phyloP scores from a whole-genome alignment of 2,888 invertebrate species.

The Drosophila pseudotalamancana region DNA sequence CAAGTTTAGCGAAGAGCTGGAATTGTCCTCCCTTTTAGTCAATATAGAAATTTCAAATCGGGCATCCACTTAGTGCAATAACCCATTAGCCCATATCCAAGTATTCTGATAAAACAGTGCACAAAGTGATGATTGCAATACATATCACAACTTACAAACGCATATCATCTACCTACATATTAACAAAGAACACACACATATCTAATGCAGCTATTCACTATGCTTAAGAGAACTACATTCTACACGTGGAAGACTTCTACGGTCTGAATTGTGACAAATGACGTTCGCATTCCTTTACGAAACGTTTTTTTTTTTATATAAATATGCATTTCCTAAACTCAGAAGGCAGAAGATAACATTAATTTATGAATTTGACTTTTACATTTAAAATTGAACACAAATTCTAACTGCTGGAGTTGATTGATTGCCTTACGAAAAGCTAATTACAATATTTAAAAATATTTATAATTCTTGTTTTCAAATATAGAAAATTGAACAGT shows the following conservation, averaged over 20 bases:
- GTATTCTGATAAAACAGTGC: background rate
- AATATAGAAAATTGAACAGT: too few relatives aligned
- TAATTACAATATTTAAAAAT: too few relatives aligned
- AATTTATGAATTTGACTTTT: background rate
- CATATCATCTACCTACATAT: background rate
- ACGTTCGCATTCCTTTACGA: conserved; percentile 10
- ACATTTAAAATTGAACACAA: too few relatives aligned
- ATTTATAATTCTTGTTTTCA: too few relatives aligned
- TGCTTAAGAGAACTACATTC: background rate
- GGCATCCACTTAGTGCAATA: conserved; percentile 13
- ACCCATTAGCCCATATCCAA: background rate
- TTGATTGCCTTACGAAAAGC: too few relatives aligned
- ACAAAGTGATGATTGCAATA: background rate
- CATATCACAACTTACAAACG: background rate
- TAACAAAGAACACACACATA: background rate
- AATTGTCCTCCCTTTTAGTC: conserved; percentile 94
- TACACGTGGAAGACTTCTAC: background rate
- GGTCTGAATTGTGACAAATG: background rate
- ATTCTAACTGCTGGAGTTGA: too few relatives aligned
- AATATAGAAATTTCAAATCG: conserved; percentile 87
- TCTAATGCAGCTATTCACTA: background rate
- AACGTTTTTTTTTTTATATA: too few relatives aligned
- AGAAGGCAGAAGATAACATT: background rate
- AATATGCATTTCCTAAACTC: too few relatives aligned
- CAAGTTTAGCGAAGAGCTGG: conserved; percentile 95